Evolutionary conservation across 2,113 vertebrate genomes (phyloP), one percentile per base, ranked within the genome.

Genomic region (Fregata magnificens): DNA sequence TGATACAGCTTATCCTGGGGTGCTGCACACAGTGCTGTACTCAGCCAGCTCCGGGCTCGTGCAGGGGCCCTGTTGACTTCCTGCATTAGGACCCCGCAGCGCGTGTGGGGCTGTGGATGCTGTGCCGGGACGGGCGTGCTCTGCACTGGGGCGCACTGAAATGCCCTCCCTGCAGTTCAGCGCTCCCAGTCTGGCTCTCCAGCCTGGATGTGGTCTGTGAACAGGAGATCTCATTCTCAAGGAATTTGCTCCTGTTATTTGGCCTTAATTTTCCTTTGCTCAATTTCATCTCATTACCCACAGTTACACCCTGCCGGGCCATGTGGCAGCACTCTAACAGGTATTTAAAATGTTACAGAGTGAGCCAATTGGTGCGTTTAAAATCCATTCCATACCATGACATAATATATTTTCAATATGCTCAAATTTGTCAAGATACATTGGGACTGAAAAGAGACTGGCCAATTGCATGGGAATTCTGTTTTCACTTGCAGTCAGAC

Each of bases 251-350:
- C 18, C 91, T 63, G 78, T 84, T 90, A 84, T 38, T 87, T 55
- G 78, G 78, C 58, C 74, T 87, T 86, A 44, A 49, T 94, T 90
- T 90, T 90, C 85, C 77, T 95, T 84, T 83, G 82, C 88, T 95
- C 73, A 53, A 49, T 92, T 95, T 53, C 73, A 21, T 72, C 82
- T 92, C 67, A 36, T 73, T 87, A 81, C 79, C 69, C 78, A 29
- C 47, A 21, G 82, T 49, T 59, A 76, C 89, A 90, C 91, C 89
- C 95, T 55, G 73, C 58, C 1, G 15, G 59, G 73, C 86, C 91
- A 92, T 84, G 86, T 87, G 86, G 86, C 91, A 94, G 69, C 79
- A 61, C 73, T 88, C 78, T 73, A 58, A 55, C 65, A 92, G 89
- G 69, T 92, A 90, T 95, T 92, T 82, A 82, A 87, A 88, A 38